A percentile compares a stretch with the other conserved stretches of the same genome.
phyloP scores from a whole-genome alignment of 2,113 vertebrate genomes.

The Gorilla gorilla region DNA sequence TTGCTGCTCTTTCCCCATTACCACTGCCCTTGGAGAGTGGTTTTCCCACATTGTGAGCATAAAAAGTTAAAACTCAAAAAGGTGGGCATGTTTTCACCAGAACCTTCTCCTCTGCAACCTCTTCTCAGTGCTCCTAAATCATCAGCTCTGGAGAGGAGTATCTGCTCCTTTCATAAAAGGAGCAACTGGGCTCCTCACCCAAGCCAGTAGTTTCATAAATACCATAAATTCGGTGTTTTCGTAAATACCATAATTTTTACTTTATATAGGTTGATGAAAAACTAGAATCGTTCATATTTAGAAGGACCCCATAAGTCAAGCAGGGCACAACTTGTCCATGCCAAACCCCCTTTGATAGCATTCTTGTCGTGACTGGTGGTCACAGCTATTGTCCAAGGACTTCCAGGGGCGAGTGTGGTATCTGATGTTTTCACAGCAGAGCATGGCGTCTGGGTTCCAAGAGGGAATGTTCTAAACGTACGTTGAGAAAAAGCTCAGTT shows the following conservation, averaged over 20 bases:
- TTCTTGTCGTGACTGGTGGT: neutral
- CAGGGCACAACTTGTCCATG: neutral
- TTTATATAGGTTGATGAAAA: neutral
- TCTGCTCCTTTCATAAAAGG: neutral
- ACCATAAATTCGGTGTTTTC: neutral
- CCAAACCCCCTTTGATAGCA: neutral
- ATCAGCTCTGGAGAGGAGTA: neutral
- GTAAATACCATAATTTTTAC: neutral
- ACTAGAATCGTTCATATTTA: neutral
- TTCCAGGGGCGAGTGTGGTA: neutral
- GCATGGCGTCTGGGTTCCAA: too few species aligned
- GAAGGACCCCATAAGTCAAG: neutral
- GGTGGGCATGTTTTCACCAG: neutral
- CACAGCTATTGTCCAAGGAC: neutral
- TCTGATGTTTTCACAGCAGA: too few species aligned
- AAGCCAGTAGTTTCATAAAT: neutral
- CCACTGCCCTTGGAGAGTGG: neutral
- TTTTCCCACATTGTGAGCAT: neutral
- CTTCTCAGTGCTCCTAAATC: neutral
- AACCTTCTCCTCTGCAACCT: neutral
- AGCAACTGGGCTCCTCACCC: neutral
- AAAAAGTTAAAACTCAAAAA: neutral
- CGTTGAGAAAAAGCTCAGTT: neutral
- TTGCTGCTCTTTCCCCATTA: neutral
- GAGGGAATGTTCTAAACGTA: neutral